These are phyloP conservation scores for Isichthys henryi DNA, from an alignment of 2,113 vertebrate genomes.

Conservation along the genomic window DNA sequence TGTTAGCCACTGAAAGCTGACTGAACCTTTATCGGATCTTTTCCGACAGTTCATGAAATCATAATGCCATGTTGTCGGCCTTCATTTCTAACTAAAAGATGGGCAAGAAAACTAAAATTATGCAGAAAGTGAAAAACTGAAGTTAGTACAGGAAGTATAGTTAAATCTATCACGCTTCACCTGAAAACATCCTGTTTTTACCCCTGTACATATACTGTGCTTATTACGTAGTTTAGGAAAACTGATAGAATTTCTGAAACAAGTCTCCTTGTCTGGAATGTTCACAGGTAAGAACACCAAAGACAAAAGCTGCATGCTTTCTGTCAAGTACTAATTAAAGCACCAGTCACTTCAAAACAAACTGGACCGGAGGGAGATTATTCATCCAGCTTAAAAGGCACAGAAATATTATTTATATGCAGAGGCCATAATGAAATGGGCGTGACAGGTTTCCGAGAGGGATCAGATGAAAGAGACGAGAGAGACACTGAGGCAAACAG, in stretches of 20 bases:
- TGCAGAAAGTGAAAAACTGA: neutral
- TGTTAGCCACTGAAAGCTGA: neutral
- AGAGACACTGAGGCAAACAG: neutral
- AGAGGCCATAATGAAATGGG: neutral
- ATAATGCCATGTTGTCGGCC: neutral
- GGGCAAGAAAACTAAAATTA: neutral
- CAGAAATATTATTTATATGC: neutral
- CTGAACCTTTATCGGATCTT: neutral
- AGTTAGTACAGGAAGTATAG: neutral
- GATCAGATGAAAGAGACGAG: neutral
- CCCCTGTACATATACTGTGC: neutral
- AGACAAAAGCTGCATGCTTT: neutral
- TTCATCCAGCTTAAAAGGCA: neutral
- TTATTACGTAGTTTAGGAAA: neutral
- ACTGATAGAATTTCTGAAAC: neutral
- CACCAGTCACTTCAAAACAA: neutral
- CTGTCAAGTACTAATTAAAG: neutral
- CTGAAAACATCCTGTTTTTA: neutral
- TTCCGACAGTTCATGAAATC: neutral
- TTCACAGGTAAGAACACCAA: neutral
- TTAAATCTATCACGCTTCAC: neutral
- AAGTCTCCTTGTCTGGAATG: neutral
- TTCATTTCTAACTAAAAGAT: neutral
- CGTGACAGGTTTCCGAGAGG: neutral
- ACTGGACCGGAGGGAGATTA: neutral